A percentile compares a stretch with the other conserved stretches of the same genome.
These are phyloP conservation scores for Triplophysa siluroides DNA, from an alignment of 2,113 vertebrate genomes.

Conservation along the genomic window DNA sequence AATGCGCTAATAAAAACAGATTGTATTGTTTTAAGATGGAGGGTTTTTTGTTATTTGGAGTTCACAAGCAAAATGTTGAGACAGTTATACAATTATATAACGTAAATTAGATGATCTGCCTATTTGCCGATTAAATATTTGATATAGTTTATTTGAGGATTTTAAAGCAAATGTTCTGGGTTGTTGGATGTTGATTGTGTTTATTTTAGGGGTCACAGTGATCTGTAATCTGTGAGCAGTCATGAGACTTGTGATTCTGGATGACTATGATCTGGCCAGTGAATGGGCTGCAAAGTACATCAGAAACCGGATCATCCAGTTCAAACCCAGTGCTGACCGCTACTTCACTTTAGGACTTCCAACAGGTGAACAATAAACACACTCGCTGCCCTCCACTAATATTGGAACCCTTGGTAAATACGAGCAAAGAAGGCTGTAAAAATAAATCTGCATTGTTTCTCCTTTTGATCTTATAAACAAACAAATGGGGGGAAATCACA, in stretches of 20 bases:
- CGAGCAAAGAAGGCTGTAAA: too few relatives aligned
- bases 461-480: too few relatives aligned
- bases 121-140: neutral
- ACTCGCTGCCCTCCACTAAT: too few relatives aligned
- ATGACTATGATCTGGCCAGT: conserved; percentile 91
- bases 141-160: neutral
- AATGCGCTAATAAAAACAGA: neutral
- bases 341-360: conserved; percentile 93
- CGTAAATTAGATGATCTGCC: too few relatives aligned
- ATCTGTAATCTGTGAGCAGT: conserved; percentile 27
- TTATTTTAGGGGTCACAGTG: conserved; percentile 15
- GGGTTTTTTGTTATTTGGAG: neutral
- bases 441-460: too few relatives aligned
- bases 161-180: neutral
- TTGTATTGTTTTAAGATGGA: neutral
- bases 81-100: neutral
- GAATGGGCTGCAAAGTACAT: conserved; percentile 99
- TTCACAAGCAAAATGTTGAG: neutral
- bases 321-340: conserved; percentile 82
- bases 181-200: neutral
- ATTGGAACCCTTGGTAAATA: too few relatives aligned
- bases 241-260: conserved; percentile 96
- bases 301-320: conserved; percentile 90
- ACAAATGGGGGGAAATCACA: too few relatives aligned
- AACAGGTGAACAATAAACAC: conserved; percentile 79